Conservation (phyloP, 2,888 invertebrate species). For the Mayetiola destructor region DNA sequence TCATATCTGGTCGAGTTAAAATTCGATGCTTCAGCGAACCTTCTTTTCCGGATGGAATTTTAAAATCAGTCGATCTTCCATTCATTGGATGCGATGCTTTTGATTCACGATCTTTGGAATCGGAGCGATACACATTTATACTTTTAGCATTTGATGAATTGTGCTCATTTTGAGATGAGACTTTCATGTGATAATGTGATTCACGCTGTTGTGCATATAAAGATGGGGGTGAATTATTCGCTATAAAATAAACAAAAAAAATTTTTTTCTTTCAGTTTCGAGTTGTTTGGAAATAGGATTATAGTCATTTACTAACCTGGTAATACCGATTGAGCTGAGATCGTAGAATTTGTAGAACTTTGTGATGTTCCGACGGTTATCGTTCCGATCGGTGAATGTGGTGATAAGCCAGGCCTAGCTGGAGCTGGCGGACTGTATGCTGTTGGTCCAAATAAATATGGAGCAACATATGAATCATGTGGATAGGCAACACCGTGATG, state of each 20-base stretch:
- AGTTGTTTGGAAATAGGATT: neutral
- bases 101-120: neutral
- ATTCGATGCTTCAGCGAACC: constrained; percentile 48
- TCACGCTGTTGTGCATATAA: neutral
- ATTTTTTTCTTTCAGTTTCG: neutral
- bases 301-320: neutral
- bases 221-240: neutral
- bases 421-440: constrained; percentile 19
- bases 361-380: neutral
- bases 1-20: constrained; percentile 37
- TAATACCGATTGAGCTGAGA: constrained; percentile 9
- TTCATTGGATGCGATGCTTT: neutral
- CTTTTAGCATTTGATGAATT: neutral
- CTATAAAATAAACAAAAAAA: neutral
- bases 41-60: constrained; percentile 43
- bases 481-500: constrained; percentile 22
- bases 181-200: neutral
- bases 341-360: neutral
- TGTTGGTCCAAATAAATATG: constrained; percentile 21
- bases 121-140: neutral
- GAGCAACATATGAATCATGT: constrained; percentile 21
- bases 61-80: constrained; percentile 23
- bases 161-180: neutral
- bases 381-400: constrained; percentile 14
- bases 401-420: constrained; percentile 17